Evolutionary conservation across 2,888 invertebrate species (phyloP).

Genomic region (Ophonus ardosiacus): DNA sequence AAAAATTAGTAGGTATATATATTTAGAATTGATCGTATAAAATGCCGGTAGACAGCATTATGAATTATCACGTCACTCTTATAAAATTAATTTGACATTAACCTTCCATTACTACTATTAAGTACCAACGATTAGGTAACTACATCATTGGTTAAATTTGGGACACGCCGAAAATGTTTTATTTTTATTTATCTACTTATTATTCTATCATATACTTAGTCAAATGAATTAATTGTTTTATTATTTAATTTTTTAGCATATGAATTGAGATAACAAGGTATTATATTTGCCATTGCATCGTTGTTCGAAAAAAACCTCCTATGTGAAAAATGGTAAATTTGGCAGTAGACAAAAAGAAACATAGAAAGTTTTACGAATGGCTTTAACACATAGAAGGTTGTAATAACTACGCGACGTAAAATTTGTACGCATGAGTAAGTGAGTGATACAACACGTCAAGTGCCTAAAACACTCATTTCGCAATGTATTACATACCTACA

Average conservation of each 20-base stretch:
- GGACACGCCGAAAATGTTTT: constrained; percentile 7
- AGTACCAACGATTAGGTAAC: constrained; percentile 32
- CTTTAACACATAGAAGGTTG: no score
- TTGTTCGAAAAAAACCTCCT: no score
- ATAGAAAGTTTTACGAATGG: no score
- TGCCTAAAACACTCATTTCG: no score
- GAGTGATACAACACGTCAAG: no score
- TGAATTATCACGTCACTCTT: constrained; percentile 35
- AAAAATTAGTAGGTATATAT: constrained; percentile 11
- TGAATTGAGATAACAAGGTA: background rate
- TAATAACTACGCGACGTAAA: no score
- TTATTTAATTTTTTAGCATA: background rate
- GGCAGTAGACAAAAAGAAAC: no score
- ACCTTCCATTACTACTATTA: constrained; percentile 33
- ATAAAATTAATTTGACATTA: constrained; percentile 34
- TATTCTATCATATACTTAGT: background rate
- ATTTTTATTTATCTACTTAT: background rate
- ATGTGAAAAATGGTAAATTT: no score
- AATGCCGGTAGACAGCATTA: background rate
- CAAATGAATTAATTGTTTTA: background rate
- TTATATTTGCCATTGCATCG: no score
- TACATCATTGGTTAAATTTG: constrained; percentile 17
- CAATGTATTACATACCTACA: no score
- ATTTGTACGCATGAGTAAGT: no score
- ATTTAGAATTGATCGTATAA: constrained; percentile 22